Conservation (phyloP, 1,140 invertebrate genomes). For the Cotesia vestalis region DNA sequence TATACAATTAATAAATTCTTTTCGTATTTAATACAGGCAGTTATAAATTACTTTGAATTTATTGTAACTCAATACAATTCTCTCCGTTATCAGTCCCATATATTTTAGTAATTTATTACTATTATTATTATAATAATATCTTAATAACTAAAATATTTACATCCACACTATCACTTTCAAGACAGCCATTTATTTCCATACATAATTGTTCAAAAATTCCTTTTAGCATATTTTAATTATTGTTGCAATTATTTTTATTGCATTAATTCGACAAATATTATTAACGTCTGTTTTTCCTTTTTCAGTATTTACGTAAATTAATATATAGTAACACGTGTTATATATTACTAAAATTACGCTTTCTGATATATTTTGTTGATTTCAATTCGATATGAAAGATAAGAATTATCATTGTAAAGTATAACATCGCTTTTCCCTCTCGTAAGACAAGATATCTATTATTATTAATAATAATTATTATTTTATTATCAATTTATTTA, state of each 20-base stretch:
- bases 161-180: constrained; percentile 34
- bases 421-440: constrained; percentile 1
- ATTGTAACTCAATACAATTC: not conserved
- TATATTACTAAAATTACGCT: not conserved
- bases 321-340: not conserved
- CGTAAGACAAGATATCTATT: not conserved
- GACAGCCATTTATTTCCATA: constrained; percentile 22
- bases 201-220: not conserved
- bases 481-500: constrained; percentile 40
- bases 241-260: not conserved
- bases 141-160: constrained; percentile 29
- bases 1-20: not conserved
- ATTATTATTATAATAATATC: constrained; percentile 8
- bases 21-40: constrained; percentile 4
- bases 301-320: constrained; percentile 2
- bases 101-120: not conserved
- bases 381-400: constrained; percentile 21
- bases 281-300: not conserved
- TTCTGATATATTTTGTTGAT: not conserved
- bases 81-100: constrained; percentile 3
- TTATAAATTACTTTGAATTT: constrained; percentile 15
- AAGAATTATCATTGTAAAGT: constrained; percentile 22
- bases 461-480: constrained; percentile 31
- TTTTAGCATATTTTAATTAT: not conserved
- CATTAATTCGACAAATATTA: constrained; percentile 3